Conservation (phyloP, 2,888 invertebrate genomes). For the Polietes domitor region DNA sequence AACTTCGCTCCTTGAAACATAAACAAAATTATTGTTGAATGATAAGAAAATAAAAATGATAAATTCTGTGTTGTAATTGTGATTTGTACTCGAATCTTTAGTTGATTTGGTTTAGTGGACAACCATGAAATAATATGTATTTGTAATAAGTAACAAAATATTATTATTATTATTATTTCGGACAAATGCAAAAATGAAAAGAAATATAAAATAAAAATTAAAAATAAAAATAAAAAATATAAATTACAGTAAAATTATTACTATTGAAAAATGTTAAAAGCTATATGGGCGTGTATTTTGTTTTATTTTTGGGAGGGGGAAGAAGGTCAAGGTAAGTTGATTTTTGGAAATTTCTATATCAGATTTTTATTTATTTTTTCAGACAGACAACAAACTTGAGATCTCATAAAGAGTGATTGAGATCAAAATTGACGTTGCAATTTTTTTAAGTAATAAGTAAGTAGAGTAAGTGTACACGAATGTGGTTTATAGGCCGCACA, state of each 20-base stretch:
- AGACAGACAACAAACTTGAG: no score
- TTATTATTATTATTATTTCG: slow-evolving; percentile 20
- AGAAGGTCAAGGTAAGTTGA: no score
- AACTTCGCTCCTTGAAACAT: slow-evolving; percentile 13
- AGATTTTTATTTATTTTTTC: no score
- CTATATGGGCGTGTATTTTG: background rate
- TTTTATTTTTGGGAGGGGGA: background rate
- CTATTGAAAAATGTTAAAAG: slow-evolving; percentile 44
- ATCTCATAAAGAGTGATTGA: no score
- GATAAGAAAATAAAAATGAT: slow-evolving; percentile 13
- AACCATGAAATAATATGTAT: slow-evolving; percentile 8
- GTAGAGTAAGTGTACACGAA: no score
- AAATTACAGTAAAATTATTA: slow-evolving; percentile 46
- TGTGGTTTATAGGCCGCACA: no score
- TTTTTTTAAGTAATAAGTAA: no score
- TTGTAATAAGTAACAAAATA: slow-evolving; percentile 21
- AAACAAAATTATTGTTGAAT: slow-evolving; percentile 39
- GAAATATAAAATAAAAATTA: background rate
- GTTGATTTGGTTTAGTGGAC: slow-evolving; percentile 46
- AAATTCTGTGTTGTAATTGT: slow-evolving; percentile 54
- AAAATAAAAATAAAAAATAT: slow-evolving; percentile 36
- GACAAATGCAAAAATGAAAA: slow-evolving; percentile 26
- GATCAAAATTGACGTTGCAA: no score
- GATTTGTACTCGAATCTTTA: slow-evolving; percentile 49
- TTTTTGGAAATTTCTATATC: no score